Base-by-base conservation (phyloP, 2,888 invertebrate genomes). In the Trachelus tabidus region DNA sequence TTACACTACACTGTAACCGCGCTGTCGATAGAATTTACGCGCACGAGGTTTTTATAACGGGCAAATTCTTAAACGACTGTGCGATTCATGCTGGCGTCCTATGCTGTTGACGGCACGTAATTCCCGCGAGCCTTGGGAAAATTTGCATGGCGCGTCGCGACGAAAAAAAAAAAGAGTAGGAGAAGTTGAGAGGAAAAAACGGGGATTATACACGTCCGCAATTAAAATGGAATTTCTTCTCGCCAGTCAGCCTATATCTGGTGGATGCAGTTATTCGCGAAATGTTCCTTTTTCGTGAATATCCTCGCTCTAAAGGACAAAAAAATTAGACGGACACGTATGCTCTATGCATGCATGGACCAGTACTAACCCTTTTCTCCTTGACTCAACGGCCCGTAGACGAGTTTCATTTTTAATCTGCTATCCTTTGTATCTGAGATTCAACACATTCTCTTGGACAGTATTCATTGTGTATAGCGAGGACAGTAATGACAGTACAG, bases 341-440 rank as follows among this genome's bases (percentile, higher is more conserved):
- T 56, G 56, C 23, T 23, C 9, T 56, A 2, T 9, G 23, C 56
- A 23, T 23, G 9, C 23, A 9, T 23, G 23, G 56, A 56, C 56
- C 23, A 56, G 56, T 23, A 6, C 23, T 56, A 23, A 23, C 56
- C 56, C 56, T 56, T 56, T 15, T 56, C 56, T 56, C 6, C 15
- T 23, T 23, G 56, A 56, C 56, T 23, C 6, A 23, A 56, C 56
- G 56, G 23, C 34, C 1, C 34, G 56, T 23, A 56, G 56, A 56
- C 56, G 23, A 9, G 56, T 56, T 83, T 84, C 77, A 83, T 83
- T 84, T 83, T 82, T 82, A 83, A 84, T 84, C 77, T 79, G n/a
- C 35, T 75, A 78, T 76, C 75, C 76, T 82, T 82, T 82, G 79
- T 80, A 68, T 30, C 76, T 71, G 71, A 71, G 71, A 71, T 71